phyloP scores from a whole-genome alignment of 2,888 invertebrate genomes.

The Hypsopygia costalis region DNA sequence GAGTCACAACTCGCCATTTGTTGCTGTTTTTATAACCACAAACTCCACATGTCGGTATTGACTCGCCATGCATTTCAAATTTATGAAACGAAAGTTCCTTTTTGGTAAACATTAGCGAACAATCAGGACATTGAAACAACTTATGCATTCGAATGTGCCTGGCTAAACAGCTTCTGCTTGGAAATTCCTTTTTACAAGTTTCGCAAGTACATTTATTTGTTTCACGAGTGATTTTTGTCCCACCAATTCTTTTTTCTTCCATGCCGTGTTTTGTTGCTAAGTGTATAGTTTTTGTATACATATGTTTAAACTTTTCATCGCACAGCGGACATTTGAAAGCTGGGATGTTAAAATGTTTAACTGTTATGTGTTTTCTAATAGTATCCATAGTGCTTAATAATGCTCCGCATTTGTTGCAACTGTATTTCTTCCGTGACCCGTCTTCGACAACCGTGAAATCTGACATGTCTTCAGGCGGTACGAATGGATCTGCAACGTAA shows the following conservation, averaged over 20 bases:
- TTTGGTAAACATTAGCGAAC: neutral
- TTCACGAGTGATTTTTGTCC: neutral
- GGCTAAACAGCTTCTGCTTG: neutral
- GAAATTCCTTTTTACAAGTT: conserved; percentile 5
- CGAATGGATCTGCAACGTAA: conserved; percentile 5
- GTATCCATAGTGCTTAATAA: neutral
- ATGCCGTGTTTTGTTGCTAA: neutral
- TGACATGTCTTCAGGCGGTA: neutral
- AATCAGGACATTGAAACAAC: neutral
- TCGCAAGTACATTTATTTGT: conserved; percentile 1
- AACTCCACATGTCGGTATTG: conserved; percentile 6
- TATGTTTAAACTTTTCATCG: conserved; percentile 5
- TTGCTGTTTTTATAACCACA: conserved; percentile 5
- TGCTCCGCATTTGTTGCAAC: conserved; percentile 9
- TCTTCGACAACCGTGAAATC: conserved; percentile 1
- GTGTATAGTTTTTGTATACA: neutral
- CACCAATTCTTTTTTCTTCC: conserved; percentile 1
- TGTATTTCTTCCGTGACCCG: neutral
- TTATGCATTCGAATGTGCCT: neutral
- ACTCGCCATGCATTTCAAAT: neutral
- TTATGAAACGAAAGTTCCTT: neutral
- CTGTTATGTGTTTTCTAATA: conserved; percentile 1
- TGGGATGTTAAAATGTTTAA: neutral
- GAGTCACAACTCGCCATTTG: conserved; percentile 14
- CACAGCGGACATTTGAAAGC: conserved; percentile 8